Conservation (phyloP, 2,113 vertebrate species). For the Dicerorhinus sumatrensis region DNA sequence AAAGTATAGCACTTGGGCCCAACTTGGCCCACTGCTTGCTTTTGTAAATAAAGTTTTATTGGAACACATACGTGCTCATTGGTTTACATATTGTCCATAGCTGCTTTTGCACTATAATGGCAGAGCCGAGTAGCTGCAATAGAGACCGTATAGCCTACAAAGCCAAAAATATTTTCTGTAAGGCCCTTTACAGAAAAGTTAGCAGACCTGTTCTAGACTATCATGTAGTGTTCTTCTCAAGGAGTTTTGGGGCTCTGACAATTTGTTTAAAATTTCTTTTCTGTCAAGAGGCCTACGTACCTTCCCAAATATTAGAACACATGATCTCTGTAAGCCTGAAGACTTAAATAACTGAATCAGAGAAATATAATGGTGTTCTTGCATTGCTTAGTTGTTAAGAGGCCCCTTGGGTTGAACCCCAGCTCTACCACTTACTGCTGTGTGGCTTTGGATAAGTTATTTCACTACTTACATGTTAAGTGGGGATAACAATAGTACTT, state of each 20-base stretch:
- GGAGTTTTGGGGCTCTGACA: neutral
- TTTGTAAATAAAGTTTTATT: slow-evolving; percentile 38
- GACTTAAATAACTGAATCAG: neutral
- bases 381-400: neutral
- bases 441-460: neutral
- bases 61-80: neutral
- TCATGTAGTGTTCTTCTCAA: neutral
- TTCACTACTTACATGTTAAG: neutral
- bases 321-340: neutral
- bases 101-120: neutral
- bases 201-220: neutral
- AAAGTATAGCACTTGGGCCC: neutral
- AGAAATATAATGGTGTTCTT: neutral
- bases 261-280: slow-evolving; percentile 21
- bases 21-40: neutral
- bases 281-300: neutral
- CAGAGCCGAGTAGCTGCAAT: neutral
- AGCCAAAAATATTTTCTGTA: neutral
- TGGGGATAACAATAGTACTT: neutral
- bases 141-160: neutral
- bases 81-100: neutral
- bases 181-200: neutral
- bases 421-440: neutral
- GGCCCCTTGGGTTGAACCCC: neutral
- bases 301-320: neutral